Base-by-base conservation (phyloP, 1,140 invertebrate genomes). In the Drosophila teissieri region DNA sequence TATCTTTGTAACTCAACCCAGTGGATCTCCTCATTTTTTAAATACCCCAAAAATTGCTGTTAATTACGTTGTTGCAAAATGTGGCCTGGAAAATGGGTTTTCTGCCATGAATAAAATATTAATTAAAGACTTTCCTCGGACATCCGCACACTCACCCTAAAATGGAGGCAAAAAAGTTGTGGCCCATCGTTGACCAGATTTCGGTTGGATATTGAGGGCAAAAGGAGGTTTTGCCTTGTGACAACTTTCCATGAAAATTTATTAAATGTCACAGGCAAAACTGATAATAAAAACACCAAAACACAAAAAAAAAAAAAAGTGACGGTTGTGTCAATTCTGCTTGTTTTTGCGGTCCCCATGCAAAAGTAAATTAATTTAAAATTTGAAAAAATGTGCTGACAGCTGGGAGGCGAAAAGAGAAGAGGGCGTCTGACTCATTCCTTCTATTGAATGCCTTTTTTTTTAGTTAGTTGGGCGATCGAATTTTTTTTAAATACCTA, bases 71-170 rank as follows among this genome's bases (percentile, higher is more conserved):
- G 76, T 64, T 55, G 62, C 68, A 68, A 31, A 31, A 36, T 65
- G 56, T 67, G 70, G 73, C 62, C 81, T 65, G 64, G 44, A 55
- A 78, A 72, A 64, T 60, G 56, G 74, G 54, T 56, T 68, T 49
- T 56, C 57, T 60, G 39, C 63, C 65, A 78, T 79, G 84, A 73
- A 89, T 88, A 89, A 83, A 88, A 89, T 88, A 88, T 88, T 88
- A 88, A 88, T 88, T 88, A 88, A 88, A 89, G 84, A 60, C 83
- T 83, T 76, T 58, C 53, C 61, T 57, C 45, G 68, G 65, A 72
- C 68, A 72, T 40, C 44, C 63, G 34, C 54, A 63, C 36, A 31
- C 45, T 12, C 15, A 11, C 39, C 31, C 37, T 3, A 65, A 10
- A 40, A 11, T n/a, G 15, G 15, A 53, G 34, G 19, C 19, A 34